phyloP scores from a whole-genome alignment of 92 coral and sea anemone genomes.

The Virgularia gustaviana region DNA sequence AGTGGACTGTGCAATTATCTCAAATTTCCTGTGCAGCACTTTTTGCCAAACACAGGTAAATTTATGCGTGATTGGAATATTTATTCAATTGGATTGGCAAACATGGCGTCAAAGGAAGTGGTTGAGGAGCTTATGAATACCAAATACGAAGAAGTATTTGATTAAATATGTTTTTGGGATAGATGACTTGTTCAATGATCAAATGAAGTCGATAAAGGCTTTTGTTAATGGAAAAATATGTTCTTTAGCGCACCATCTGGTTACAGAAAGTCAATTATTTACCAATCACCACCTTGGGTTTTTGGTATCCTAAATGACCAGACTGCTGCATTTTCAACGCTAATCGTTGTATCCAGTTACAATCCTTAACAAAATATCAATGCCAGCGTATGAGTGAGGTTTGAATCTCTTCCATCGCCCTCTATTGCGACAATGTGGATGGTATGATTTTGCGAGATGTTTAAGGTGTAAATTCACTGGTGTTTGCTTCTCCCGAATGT shows the following conservation, averaged over 20 bases:
- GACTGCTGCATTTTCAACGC: not conserved
- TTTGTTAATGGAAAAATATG: not conserved
- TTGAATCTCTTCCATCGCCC: not conserved
- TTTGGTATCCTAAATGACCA: not conserved
- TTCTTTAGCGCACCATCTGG: slow-evolving; percentile 1
- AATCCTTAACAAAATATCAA: slow-evolving; percentile 1
- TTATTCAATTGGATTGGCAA: not conserved
- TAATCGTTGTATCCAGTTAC: not conserved
- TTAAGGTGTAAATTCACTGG: not conserved
- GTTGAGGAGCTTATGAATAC: not conserved
- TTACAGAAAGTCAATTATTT: not conserved
- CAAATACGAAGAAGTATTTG: not conserved
- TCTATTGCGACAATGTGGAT: not conserved
- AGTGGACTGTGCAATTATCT: slow-evolving; percentile 7
- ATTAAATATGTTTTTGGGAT: not conserved
- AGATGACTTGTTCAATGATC: not conserved
- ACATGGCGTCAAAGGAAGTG: not conserved
- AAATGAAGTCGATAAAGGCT: not conserved
- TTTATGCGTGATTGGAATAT: not conserved
- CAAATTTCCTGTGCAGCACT: not conserved
- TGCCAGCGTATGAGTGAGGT: not conserved
- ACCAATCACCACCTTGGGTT: not conserved
- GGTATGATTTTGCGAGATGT: not conserved
- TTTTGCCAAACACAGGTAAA: not conserved
- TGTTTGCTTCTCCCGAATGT: slow-evolving; percentile 8